Evolutionary conservation across 2,113 vertebrate species (phyloP).

Genomic region (Catharus fuscescens): DNA sequence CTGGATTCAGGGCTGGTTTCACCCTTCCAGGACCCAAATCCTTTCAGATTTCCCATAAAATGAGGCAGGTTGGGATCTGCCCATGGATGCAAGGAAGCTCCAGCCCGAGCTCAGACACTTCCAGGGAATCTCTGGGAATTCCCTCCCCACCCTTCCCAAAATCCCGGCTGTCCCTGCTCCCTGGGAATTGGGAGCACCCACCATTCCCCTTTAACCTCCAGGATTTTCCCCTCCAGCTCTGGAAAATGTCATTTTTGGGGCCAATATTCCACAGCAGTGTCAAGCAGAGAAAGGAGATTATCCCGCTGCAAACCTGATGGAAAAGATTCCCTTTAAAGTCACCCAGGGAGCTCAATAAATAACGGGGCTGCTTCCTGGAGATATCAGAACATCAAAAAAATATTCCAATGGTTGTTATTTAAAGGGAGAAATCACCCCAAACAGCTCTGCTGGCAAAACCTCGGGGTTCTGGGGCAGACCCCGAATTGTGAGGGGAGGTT

Average conservation of each 20-base stretch:
- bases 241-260: neutral
- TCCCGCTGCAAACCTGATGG: neutral
- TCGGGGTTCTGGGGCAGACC: neutral
- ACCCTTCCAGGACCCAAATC: neutral
- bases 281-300: neutral
- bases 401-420: neutral
- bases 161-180: neutral
- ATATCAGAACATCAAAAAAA: neutral
- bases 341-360: neutral
- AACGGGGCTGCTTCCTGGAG: neutral
- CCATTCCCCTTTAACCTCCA: neutral
- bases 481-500: neutral
- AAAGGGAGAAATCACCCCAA: neutral
- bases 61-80: accelerated
- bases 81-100: neutral
- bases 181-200: neutral
- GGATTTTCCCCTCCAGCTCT: neutral
- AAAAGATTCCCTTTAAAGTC: conserved; percentile 33
- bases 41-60: neutral
- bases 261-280: neutral
- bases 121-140: neutral
- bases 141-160: neutral
- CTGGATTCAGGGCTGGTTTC: neutral
- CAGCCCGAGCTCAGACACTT: neutral
- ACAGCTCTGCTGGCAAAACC: neutral